phyloP scores from a whole-genome alignment of 1,140 invertebrate species.

The Batillaria attramentaria region DNA sequence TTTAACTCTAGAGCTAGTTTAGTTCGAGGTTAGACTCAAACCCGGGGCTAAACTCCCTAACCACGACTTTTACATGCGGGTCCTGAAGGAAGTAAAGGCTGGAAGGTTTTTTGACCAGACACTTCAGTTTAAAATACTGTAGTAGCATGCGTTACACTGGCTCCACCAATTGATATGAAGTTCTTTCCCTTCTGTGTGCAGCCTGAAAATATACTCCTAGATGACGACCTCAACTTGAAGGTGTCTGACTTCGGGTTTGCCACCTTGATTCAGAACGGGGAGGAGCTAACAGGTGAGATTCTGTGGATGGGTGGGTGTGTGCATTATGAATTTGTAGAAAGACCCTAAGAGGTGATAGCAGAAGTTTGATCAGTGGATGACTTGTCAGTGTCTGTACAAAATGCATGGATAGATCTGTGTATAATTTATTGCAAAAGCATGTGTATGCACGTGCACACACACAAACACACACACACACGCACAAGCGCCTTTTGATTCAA shows the following conservation, averaged over 20 bases:
- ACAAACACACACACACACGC: not conserved
- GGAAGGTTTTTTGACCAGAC: too few species aligned
- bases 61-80: too few species aligned
- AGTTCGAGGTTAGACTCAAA: too few species aligned
- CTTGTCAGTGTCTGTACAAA: too few species aligned
- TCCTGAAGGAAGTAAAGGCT: too few species aligned
- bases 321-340: not conserved
- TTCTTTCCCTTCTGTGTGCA: constrained; percentile 66
- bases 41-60: too few species aligned
- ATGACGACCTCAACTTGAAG: constrained; percentile 97
- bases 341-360: too few species aligned
- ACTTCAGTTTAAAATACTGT: not conserved
- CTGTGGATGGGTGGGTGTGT: not conserved
- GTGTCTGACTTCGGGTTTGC: constrained; percentile 99
- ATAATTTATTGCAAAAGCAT: too few species aligned
- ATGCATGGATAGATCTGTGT: too few species aligned
- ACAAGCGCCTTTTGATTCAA: not conserved
- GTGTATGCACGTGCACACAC: not conserved
- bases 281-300: constrained; percentile 89
- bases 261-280: constrained; percentile 82
- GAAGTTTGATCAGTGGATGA: too few species aligned
- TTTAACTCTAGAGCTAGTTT: too few species aligned
- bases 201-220: constrained; percentile 98
- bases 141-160: not conserved
- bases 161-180: constrained; percentile 1